Conservation (phyloP, 2,113 vertebrate genomes). For the Phylloscopus trochiloides region DNA sequence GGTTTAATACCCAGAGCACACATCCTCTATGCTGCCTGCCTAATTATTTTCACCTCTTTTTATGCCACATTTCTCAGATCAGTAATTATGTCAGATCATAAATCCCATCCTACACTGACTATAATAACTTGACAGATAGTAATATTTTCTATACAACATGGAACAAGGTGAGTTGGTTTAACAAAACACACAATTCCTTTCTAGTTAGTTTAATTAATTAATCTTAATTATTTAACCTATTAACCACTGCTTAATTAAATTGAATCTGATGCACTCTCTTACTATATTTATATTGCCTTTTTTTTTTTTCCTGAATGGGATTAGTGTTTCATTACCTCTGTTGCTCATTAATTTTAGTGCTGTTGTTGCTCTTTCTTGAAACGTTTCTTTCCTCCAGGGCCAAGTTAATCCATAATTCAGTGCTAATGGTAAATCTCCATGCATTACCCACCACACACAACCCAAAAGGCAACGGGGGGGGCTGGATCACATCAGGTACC, state of each 20-base stretch:
- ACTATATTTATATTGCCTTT: background rate
- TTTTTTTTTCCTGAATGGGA: background rate
- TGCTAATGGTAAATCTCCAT: background rate
- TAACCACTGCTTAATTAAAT: conserved; percentile 21
- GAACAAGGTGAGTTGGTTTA: background rate
- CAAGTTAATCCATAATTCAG: conserved; percentile 36
- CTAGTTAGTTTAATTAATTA: conserved; percentile 18
- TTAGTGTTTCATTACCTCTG: background rate
- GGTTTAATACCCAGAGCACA: background rate
- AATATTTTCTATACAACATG: background rate
- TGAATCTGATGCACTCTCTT: background rate
- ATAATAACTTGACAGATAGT: background rate
- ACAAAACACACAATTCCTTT: background rate
- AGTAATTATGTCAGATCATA: background rate
- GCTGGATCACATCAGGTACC: background rate
- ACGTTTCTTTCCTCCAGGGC: background rate
- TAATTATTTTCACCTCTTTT: conserved; percentile 3
- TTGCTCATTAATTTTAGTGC: conserved; percentile 8
- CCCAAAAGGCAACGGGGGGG: background rate
- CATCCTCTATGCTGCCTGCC: background rate
- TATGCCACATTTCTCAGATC: background rate
- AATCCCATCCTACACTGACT: background rate
- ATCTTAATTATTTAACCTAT: conserved; percentile 7
- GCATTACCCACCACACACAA: background rate
- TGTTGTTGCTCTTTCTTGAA: background rate